Conservation (phyloP, 2,113 vertebrate species). For the Mirza zaza region DNA sequence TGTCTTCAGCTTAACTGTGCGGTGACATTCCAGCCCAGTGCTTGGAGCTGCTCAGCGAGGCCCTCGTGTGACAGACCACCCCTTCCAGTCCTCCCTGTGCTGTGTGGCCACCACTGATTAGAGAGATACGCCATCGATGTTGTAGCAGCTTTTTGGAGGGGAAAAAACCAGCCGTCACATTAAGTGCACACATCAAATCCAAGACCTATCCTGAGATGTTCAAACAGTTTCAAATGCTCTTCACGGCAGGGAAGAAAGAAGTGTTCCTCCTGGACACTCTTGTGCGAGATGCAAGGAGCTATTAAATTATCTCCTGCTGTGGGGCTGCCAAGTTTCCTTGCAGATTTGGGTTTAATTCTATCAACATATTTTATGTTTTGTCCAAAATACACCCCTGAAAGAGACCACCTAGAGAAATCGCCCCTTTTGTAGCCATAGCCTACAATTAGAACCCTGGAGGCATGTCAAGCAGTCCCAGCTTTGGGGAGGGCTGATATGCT, state of each 20-base stretch:
- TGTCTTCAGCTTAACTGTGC: not conserved
- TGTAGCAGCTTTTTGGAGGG: not conserved
- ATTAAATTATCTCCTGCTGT: not conserved
- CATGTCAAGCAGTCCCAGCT: not conserved
- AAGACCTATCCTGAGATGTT: not conserved
- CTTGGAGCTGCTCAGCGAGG: not conserved
- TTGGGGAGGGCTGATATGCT: not conserved
- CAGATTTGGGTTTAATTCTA: not conserved
- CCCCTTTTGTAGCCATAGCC: not conserved
- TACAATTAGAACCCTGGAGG: not conserved
- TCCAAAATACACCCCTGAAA: not conserved
- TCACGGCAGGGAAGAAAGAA: not conserved
- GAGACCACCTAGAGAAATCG: not conserved
- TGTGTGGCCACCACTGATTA: not conserved
- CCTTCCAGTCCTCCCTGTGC: not conserved
- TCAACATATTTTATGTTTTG: not conserved
- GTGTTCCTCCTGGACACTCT: not conserved
- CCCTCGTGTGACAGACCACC: not conserved
- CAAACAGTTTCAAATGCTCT: not conserved
- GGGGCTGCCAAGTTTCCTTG: not conserved
- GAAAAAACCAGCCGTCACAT: not conserved
- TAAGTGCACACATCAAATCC: not conserved
- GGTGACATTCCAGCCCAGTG: not conserved
- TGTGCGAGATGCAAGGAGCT: not conserved
- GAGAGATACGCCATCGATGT: accelerated